phyloP scores from a whole-genome alignment of 2,113 vertebrate genomes.

The Pteronura brasiliensis region DNA sequence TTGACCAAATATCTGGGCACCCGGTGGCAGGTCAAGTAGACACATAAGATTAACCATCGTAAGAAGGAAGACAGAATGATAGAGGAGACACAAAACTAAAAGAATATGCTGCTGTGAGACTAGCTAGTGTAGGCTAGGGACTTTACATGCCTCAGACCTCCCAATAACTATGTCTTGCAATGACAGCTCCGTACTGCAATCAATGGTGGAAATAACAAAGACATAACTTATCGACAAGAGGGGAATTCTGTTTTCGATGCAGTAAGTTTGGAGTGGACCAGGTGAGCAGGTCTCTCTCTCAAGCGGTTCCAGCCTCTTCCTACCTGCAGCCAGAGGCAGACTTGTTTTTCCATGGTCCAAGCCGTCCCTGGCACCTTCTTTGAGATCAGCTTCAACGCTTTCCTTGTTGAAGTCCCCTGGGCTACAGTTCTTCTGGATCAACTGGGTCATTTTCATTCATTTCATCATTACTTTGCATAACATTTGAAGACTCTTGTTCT shows the following conservation, averaged over 20 bases:
- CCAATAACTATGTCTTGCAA: background rate
- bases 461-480: background rate
- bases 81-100: background rate
- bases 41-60: background rate
- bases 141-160: background rate
- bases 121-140: background rate
- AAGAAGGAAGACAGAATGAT: background rate
- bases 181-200: background rate
- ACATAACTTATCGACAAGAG: background rate
- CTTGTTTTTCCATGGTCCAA: background rate
- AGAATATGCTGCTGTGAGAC: background rate
- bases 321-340: background rate
- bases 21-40: background rate
- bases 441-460: background rate
- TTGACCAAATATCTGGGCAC: background rate
- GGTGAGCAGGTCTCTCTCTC: background rate
- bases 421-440: background rate
- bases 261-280: background rate
- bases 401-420: background rate
- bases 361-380: background rate
- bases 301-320: background rate
- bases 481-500: background rate
- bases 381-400: background rate
- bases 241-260: background rate
- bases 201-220: background rate